Base-by-base conservation (phyloP, 1,140 invertebrate genomes). In the Leptinotarsa texana region DNA sequence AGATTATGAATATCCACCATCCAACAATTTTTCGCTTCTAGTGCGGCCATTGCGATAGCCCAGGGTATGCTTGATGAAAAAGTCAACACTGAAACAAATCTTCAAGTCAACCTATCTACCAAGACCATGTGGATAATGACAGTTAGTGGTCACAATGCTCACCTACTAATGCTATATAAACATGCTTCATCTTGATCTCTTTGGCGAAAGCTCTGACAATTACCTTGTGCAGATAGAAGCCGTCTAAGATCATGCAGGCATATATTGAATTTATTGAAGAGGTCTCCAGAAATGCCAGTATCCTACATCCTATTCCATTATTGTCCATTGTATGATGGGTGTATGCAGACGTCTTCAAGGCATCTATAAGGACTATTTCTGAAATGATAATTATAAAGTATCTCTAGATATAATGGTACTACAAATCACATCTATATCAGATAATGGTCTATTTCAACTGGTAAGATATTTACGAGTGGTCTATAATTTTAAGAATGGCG, bases 231-330 rank as follows among this genome's bases (percentile, higher is more conserved):
- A 90, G 80, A 78, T 89, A 89, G 27, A 89, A 83, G 2, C 88
- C 89, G 77, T 90, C 89, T 1, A 89, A 81, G n/a, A 90, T 77
- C 90, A 91, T 90, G 77, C 88, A 89, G 0, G 88, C 84, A 78
- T 89, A 91, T 3, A 89, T 88, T 0, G 86, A 84, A 77, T 88
- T 88, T 4, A 83, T 86, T 0, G 87, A 85, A 0, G 86, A 69
- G 24, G 87, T 86, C 70, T 89, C 87, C 0, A 87, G 77, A 22
- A 87, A 83, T 1, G 88, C 85, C n/a, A 90, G 79, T 3, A 87
- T 61, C 22, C 86, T 85, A 72, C 90, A 91, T 3, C 22, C 84
- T 5, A 80, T 79, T 0, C 84, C 80, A 75, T 90, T 88, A 0
- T 80, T 74, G 1, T 85, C 85, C 86, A 90, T 87, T 0, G 86